These are phyloP conservation scores for Chaetodon trifasciatus DNA, from an alignment of 2,797 vertebrate species.

Conservation along the genomic window DNA sequence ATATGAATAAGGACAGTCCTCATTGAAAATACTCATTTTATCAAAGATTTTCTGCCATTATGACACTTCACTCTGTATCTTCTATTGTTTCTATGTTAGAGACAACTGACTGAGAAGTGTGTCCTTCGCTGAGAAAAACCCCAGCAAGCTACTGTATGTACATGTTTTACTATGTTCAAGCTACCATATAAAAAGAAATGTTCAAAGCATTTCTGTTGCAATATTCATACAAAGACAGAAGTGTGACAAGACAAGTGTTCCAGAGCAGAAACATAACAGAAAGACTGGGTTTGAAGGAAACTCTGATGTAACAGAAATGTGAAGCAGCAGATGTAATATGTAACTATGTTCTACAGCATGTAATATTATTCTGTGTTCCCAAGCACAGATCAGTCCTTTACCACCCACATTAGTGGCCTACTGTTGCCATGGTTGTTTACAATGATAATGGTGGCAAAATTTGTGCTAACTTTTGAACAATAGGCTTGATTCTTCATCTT, in stretches of 20 bases:
- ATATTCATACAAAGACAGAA: slow-evolving; percentile 24
- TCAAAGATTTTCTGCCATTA: too few relatives aligned
- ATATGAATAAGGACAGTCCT: too few relatives aligned
- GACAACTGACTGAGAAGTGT: background rate
- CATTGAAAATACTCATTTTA: background rate
- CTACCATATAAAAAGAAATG: background rate
- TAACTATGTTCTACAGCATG: too few relatives aligned
- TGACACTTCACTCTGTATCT: background rate
- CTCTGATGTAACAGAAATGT: background rate
- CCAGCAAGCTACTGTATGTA: background rate
- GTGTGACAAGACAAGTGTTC: background rate
- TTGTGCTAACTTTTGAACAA: too few relatives aligned
- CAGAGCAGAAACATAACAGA: background rate
- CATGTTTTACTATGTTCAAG: background rate
- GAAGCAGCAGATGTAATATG: too few relatives aligned
- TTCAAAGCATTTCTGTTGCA: background rate
- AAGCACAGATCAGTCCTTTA: too few relatives aligned
- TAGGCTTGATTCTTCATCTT: too few relatives aligned
- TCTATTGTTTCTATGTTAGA: background rate
- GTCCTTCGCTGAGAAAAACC: background rate
- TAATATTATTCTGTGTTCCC: too few relatives aligned
- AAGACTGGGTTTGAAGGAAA: background rate
- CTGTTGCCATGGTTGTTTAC: too few relatives aligned
- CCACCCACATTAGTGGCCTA: too few relatives aligned
- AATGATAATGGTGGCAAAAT: too few relatives aligned